A percentile compares a stretch with the other conserved stretches of the same genome.
Conservation (phyloP, 2,113 vertebrate genomes). For the Microtus richardsoni region DNA sequence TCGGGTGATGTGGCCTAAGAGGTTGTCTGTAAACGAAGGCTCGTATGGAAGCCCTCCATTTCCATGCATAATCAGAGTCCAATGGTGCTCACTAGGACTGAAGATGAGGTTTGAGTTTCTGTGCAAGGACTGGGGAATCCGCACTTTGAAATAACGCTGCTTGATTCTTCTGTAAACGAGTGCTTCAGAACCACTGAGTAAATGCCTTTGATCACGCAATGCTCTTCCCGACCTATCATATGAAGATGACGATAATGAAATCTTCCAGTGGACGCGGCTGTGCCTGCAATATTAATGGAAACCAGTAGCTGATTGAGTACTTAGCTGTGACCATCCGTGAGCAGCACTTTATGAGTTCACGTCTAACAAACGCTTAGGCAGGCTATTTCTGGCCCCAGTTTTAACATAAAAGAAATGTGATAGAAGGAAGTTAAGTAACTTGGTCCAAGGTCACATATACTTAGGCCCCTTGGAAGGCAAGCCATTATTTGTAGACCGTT, state of each 20-base stretch:
- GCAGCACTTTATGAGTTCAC: neutral
- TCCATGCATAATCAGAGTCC: neutral
- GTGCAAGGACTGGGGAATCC: neutral
- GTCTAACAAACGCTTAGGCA: neutral
- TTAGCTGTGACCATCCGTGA: neutral
- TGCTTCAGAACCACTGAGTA: neutral
- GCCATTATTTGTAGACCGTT: neutral
- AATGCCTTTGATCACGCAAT: neutral
- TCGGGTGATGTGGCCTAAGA: neutral
- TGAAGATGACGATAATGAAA: neutral
- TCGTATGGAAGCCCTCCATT: neutral
- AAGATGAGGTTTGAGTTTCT: neutral
- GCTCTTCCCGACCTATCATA: neutral
- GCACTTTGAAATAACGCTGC: neutral
- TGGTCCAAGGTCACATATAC: neutral
- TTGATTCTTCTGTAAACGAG: neutral
- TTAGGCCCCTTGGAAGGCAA: neutral
- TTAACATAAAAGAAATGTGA: constrained; percentile 24
- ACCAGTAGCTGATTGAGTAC: neutral
- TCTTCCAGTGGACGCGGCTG: neutral
- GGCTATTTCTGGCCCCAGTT: neutral
- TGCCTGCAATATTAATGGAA: constrained; percentile 7
- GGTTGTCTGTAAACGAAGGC: neutral
- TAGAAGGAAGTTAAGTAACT: neutral
- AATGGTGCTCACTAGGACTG: neutral